These are phyloP conservation scores for Gortyna flavago DNA, from an alignment of 2,888 invertebrate species.

Conservation along the genomic window DNA sequence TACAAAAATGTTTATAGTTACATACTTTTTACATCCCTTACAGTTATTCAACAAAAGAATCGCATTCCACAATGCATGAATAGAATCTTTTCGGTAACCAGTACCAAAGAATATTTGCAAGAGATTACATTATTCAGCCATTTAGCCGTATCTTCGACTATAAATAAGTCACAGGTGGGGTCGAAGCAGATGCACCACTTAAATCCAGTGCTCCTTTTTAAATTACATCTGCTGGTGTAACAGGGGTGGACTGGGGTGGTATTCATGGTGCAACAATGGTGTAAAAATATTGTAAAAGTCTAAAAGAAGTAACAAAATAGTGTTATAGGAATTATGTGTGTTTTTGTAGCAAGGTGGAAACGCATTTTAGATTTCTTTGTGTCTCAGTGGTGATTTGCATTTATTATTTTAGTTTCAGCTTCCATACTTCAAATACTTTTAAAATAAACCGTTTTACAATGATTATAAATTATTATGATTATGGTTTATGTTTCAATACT, in stretches of 20 bases:
- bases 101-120: constrained; percentile 53
- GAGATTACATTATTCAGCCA: constrained; percentile 72
- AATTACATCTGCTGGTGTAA: constrained; percentile 68
- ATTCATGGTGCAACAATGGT: constrained; percentile 3
- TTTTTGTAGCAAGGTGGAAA: background rate
- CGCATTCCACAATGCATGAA: constrained; percentile 14
- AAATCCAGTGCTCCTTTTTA: constrained; percentile 72
- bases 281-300: background rate
- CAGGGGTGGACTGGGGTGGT: constrained; percentile 52
- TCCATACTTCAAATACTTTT: background rate
- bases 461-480: background rate
- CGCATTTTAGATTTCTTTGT: background rate
- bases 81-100: constrained; percentile 43
- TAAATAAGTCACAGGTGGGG: constrained; percentile 82
- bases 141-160: constrained; percentile 67
- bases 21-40: constrained; percentile 17
- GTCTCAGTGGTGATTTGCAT: background rate
- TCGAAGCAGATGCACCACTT: constrained; percentile 76
- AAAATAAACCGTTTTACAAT: background rate
- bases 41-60: constrained; percentile 28
- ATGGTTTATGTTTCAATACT: background rate
- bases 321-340: background rate
- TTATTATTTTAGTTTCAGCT: background rate
- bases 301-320: background rate
- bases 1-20: background rate